Base-by-base conservation (phyloP, 2,888 invertebrate genomes). In the Macaria notata region DNA sequence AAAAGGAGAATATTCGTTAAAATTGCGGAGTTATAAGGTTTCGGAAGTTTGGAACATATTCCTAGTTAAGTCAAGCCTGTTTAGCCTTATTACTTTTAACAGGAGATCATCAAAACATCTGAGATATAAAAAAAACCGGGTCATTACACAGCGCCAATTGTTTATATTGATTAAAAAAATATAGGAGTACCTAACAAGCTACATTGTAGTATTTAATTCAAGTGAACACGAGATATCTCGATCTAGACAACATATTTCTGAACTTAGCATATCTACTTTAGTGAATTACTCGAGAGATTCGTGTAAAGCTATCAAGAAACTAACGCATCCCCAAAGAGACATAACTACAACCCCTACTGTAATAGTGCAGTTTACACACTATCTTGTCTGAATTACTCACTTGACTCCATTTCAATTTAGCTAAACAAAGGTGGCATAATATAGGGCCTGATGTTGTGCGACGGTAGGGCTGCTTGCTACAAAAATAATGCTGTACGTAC, bases 361-460 rank as follows among this genome's bases (percentile, higher is more conserved):
- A 53, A 54, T 44, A 43, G 50, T 36, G 49, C 46, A 58, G 48
- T 41, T 46, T 49, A 57, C 58, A 60, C 49, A 53, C 59, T 54
- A 59, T 57, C 63, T 56, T 54, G 50, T 54, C 54, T 56, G 56
- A 61, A 61, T 69, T 65, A 68, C 68, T 71, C 63, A 69, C 62
- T 62, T 61, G 62, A 62, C 61, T 59, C 59, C 61, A 55, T 61
- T 65, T 63, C 56, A 56, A 65, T 62, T 60, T 54, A 56, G 56
- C 54, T 60, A 65, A 61, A 66, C 62, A 65, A 64, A 65, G 54
- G 65, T 65, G 62, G 56, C 54, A 48, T 7, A 36, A 59, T 69
- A 62, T 66, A 67, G 50, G 50, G 43, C 39, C 31, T 9, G 33
- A 29, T 31, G 49, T 31, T 9, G 7, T 7, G 8, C 33, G 3